Conservation (phyloP, 2,888 invertebrate genomes). For the Microctonus brassicae region DNA sequence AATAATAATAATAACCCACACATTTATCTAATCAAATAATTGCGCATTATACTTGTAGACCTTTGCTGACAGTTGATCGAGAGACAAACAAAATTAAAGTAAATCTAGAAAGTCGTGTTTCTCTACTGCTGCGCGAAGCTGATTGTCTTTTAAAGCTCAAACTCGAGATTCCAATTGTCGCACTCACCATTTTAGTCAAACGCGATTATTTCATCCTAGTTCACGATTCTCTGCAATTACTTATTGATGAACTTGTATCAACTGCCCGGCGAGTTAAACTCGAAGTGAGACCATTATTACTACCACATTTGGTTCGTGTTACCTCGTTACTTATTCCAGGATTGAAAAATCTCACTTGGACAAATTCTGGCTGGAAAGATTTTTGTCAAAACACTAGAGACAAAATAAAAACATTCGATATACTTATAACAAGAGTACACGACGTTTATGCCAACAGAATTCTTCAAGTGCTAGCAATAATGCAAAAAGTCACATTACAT, state of each 20-base stretch:
- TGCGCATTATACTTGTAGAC: constrained; percentile 65
- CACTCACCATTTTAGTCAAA: constrained; percentile 82
- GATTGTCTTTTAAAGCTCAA: constrained; percentile 88
- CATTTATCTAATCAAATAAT: not conserved
- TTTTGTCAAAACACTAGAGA: constrained; percentile 83
- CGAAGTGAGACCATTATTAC: constrained; percentile 90
- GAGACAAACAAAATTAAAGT: constrained; percentile 79
- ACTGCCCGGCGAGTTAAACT: constrained; percentile 83
- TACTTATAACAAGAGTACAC: constrained; percentile 82
- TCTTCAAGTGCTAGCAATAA: constrained; percentile 86
- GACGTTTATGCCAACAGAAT: constrained; percentile 94
- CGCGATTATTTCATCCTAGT: constrained; percentile 82
- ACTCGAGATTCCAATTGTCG: constrained; percentile 85
- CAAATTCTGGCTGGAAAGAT: constrained; percentile 83
- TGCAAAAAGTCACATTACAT: constrained; percentile 88
- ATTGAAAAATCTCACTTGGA: constrained; percentile 86
- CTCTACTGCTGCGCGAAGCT: constrained; percentile 84
- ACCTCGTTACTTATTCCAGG: constrained; percentile 88
- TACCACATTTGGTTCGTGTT: constrained; percentile 88
- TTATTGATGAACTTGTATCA: constrained; percentile 81
- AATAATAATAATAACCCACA: constrained; percentile 3
- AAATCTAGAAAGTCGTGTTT: constrained; percentile 83
- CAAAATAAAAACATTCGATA: constrained; percentile 85
- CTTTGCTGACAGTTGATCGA: constrained; percentile 75
- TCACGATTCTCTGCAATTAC: constrained; percentile 83